Base-by-base conservation (phyloP, 2,888 invertebrate genomes). In the Cheilosia impressa region DNA sequence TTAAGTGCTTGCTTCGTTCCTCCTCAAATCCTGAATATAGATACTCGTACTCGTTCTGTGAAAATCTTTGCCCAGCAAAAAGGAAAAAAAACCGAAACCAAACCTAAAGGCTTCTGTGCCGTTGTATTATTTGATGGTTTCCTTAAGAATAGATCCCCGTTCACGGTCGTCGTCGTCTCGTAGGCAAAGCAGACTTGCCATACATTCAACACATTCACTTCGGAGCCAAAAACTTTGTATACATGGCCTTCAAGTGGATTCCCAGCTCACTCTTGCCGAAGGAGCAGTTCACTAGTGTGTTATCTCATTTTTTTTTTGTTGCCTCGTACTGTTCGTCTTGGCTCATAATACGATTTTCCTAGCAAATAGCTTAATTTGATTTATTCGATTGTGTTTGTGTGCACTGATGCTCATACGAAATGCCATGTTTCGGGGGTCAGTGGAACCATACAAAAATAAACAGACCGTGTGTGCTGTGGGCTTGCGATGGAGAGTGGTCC, bases 291-390 rank as follows among this genome's bases (percentile, higher is more conserved):
- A 38, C 38, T 13, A 83, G 52, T 68, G 66, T 68, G 68, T 57
- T 75, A 71, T 71, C 69, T 22, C 1, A 9, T 31, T 71, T 2
- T 43, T 60, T 38, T 52, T 50, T 22, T 53, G 19, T 19, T 17
- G 24, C 31, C n/a, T 22, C 13, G 60, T 52, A 22, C 13, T 58
- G 52, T 75, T 80, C 76, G 43, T 69, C 71, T 76, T 81, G 76
- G 76, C 80, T 60, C 55, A 60, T 81, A 84, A 81, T 81, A 76
- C 76, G 81, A 85, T 85, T 85, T 85, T 47, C 66, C 68, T 72
- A 68, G 81, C 76, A 81, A 85, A 85, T 77, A 76, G 85, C 85
- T 85, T 85, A 85, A 85, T 80, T 85, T 85, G 85, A 85, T 85
- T 85, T 85, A 85, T 85, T 85, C 71, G 81, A 85, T 80, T 80